Conservation (phyloP, 2,888 invertebrate genomes). For the Eledona agricola region DNA sequence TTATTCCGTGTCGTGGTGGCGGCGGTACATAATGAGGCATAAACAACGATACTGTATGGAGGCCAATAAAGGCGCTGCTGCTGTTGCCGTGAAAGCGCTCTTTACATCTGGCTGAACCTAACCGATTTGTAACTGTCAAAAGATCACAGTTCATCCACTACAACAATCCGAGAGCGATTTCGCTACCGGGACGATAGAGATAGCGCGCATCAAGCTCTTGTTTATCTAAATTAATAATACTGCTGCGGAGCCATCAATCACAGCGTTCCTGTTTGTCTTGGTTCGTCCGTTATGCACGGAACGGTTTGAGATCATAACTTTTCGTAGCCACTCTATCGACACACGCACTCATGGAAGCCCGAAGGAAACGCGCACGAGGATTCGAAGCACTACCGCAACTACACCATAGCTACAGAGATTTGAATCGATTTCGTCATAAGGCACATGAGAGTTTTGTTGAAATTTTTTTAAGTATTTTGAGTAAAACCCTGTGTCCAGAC, state of each 20-base stretch:
- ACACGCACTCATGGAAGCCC: slow-evolving; percentile 47
- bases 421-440: slow-evolving; percentile 29
- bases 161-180: slow-evolving; percentile 47
- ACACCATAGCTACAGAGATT: slow-evolving; percentile 19
- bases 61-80: slow-evolving; percentile 39
- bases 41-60: slow-evolving; percentile 42
- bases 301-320: slow-evolving; percentile 37
- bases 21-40: slow-evolving; percentile 43
- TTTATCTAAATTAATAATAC: slow-evolving; percentile 52
- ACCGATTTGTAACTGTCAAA: slow-evolving; percentile 50
- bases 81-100: slow-evolving; percentile 44
- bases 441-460: slow-evolving; percentile 34
- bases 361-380: slow-evolving; percentile 46
- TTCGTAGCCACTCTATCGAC: slow-evolving; percentile 12
- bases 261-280: slow-evolving; percentile 42
- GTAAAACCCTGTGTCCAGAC: slow-evolving; percentile 45
- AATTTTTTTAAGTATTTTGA: slow-evolving; percentile 28
- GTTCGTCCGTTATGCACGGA: slow-evolving; percentile 39
- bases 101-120: slow-evolving; percentile 48
- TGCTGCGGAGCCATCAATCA: slow-evolving; percentile 50
- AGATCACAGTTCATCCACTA: slow-evolving; percentile 52
- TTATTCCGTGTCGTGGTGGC: slow-evolving; percentile 22
- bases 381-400: slow-evolving; percentile 33
- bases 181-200: slow-evolving; percentile 42
- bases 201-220: slow-evolving; percentile 43